Evolutionary conservation across 1,140 invertebrate genomes (phyloP).

Genomic region (Planococcus citri): DNA sequence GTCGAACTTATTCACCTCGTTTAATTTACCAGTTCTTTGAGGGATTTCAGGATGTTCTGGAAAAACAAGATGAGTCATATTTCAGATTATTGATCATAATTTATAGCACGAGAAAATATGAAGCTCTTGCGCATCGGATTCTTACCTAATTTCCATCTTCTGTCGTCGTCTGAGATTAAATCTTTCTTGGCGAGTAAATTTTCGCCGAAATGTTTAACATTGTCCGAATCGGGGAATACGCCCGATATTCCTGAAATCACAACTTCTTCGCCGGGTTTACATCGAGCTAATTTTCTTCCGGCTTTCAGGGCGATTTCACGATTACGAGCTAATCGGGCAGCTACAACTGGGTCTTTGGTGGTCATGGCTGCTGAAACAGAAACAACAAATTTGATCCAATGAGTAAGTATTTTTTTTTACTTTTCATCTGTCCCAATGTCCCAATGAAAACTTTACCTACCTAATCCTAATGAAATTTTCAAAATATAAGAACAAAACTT

Average conservation of each 20-base stretch:
- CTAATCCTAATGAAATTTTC: too few species aligned
- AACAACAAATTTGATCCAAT: too few species aligned
- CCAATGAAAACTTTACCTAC: too few species aligned
- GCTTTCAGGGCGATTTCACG: slow-evolving; percentile 26
- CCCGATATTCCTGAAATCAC: slow-evolving; percentile 72
- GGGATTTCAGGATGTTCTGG: slow-evolving; percentile 53
- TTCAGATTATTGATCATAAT: slow-evolving; percentile 13
- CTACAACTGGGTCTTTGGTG: background rate
- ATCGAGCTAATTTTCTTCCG: slow-evolving; percentile 27
- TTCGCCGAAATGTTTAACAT: slow-evolving; percentile 61
- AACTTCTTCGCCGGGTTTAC: slow-evolving; percentile 55
- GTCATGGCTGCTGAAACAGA: background rate
- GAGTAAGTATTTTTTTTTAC: too few species aligned
- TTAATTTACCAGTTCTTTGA: slow-evolving; percentile 63
- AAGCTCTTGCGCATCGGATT: background rate
- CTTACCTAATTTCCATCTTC: slow-evolving; percentile 57
- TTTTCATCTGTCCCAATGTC: too few species aligned
- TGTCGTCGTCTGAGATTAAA: slow-evolving; percentile 60
- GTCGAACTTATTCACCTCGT: slow-evolving; percentile 68
- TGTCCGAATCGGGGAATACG: slow-evolving; percentile 71
- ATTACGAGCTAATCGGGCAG: background rate
- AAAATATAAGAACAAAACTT: too few species aligned
- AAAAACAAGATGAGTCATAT: slow-evolving; percentile 15
- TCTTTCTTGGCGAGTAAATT: slow-evolving; percentile 73
- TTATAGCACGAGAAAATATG: too few species aligned